Conservation (phyloP, 2,113 vertebrate genomes). For the Etheostoma spectabile region DNA sequence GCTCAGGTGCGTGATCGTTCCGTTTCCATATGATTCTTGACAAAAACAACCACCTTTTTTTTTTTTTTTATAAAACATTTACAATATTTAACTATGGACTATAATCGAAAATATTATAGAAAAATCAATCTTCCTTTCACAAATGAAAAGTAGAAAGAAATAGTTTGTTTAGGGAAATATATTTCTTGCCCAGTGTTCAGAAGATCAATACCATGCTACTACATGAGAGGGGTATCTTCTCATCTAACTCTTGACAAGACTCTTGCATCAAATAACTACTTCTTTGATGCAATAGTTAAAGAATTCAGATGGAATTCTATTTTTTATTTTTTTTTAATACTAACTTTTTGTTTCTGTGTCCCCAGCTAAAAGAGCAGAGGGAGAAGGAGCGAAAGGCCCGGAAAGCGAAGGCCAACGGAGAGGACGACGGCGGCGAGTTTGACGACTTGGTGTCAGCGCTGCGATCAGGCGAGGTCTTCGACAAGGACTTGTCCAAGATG, state of each 20-base stretch:
- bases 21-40: background rate
- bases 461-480: conserved; percentile 97
- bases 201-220: no score
- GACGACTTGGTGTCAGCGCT: conserved; percentile 97
- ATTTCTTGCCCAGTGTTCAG: no score
- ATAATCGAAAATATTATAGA: background rate
- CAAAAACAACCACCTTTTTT: background rate
- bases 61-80: background rate
- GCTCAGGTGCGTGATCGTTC: conserved; percentile 86
- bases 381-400: conserved; percentile 93
- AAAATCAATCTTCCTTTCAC: background rate
- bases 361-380: conserved; percentile 95
- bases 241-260: no score
- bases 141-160: no score
- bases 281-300: background rate
- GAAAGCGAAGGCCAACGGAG: conserved; percentile 94
- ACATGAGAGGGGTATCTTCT: no score
- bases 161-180: no score
- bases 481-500: conserved; percentile 98
- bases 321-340: background rate
- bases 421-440: conserved; percentile 95
- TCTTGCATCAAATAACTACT: background rate
- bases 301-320: no score
- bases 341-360: background rate
- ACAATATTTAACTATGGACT: background rate